Conservation (phyloP, 1,140 invertebrate species). For the Pseudachorutes palmiensis region DNA sequence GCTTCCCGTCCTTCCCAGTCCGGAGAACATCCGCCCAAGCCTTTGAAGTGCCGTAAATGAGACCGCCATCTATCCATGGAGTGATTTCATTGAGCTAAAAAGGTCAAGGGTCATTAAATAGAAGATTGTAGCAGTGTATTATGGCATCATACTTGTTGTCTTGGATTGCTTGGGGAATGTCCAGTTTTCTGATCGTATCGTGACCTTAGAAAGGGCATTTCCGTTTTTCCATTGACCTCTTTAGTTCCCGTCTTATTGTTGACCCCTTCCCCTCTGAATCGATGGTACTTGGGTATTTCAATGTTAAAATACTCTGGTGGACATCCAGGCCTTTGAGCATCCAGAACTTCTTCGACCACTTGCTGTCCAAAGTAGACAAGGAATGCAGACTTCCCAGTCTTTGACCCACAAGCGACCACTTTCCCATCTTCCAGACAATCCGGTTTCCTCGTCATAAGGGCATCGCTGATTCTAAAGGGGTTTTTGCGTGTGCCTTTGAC, state of each 20-base stretch:
- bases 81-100: conserved; percentile 55
- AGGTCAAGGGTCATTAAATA: too few species aligned
- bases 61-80: conserved; percentile 53
- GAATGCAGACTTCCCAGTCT: conserved; percentile 54
- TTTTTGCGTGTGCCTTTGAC: conserved; percentile 47
- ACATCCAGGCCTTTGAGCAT: conserved; percentile 51
- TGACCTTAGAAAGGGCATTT: conserved; percentile 48
- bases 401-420: conserved; percentile 42
- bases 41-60: conserved; percentile 54
- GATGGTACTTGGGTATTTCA: conserved; percentile 46
- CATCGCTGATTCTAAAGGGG: conserved; percentile 50
- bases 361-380: conserved; percentile 62
- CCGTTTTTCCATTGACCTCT: conserved; percentile 37
- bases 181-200: conserved; percentile 48
- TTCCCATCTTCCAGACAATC: not conserved
- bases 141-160: conserved; percentile 49
- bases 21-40: conserved; percentile 52
- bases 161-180: conserved; percentile 49
- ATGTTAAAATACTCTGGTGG: conserved; percentile 54
- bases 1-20: conserved; percentile 44
- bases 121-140: too few species aligned
- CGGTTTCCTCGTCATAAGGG: conserved; percentile 42
- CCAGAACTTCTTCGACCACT: conserved; percentile 56
- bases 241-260: not conserved
- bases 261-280: conserved; percentile 8